Evolutionary conservation across 2,113 vertebrate species (phyloP).

Genomic region (Psophia crepitans): DNA sequence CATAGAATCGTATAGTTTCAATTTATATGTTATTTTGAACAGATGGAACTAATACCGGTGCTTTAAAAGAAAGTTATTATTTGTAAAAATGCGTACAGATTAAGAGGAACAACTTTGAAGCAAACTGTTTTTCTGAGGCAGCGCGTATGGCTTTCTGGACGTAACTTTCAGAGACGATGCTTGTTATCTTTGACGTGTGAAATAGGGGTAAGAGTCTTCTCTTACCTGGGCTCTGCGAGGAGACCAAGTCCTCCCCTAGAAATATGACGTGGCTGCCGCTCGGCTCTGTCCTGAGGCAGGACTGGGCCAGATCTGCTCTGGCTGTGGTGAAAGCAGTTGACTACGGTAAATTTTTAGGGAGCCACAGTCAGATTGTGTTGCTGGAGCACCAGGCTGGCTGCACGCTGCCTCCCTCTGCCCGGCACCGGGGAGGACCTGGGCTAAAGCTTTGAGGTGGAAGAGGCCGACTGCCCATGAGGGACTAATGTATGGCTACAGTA

Average conservation of each 20-base stretch:
- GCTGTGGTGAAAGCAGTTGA: neutral
- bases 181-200: neutral
- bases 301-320: neutral
- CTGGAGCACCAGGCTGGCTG: neutral
- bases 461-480: neutral
- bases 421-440: neutral
- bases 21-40: slow-evolving; percentile 8
- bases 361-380: accelerated
- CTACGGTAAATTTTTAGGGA: neutral
- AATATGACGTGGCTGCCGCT: neutral
- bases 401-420: neutral
- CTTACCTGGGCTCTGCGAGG: neutral
- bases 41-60: neutral
- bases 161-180: neutral
- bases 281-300: neutral
- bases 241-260: neutral
- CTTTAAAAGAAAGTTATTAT: slow-evolving; percentile 10
- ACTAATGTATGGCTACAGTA: neutral
- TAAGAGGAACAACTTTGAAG: neutral
- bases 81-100: slow-evolving; percentile 42
- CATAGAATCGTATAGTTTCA: neutral
- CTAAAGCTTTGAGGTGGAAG: neutral
- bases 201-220: neutral
- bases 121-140: neutral
- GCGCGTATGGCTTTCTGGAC: neutral